phyloP scores from a whole-genome alignment of 2,888 invertebrate genomes.

The Ceramica pisi region DNA sequence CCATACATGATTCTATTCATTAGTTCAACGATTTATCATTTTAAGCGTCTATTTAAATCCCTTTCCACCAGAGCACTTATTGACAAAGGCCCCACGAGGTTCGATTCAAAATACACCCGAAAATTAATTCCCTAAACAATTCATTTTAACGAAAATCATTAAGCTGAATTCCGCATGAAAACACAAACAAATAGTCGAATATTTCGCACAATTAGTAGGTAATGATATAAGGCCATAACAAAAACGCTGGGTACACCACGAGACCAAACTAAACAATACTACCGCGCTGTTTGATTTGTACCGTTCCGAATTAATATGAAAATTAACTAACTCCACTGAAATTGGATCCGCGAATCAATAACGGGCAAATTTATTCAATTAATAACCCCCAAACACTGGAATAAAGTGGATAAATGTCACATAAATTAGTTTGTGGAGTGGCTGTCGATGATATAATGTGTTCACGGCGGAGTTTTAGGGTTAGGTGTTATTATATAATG shows the following conservation, averaged over 20 bases:
- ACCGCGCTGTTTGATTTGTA: slow-evolving; percentile 43
- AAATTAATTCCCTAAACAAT: slow-evolving; percentile 24
- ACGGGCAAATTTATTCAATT: slow-evolving; percentile 70
- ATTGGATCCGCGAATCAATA: slow-evolving; percentile 67
- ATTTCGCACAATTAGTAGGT: slow-evolving; percentile 41
- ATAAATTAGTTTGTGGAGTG: slow-evolving; percentile 71
- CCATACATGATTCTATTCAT: background rate
- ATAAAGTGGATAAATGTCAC: slow-evolving; percentile 72
- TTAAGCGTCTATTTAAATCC: background rate
- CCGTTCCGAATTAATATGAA: slow-evolving; percentile 63
- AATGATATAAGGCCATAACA: slow-evolving; percentile 41
- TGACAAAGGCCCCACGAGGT: slow-evolving; percentile 23
- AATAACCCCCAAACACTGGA: slow-evolving; percentile 66
- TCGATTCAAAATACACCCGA: slow-evolving; percentile 28
- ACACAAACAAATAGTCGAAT: slow-evolving; percentile 38
- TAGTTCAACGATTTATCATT: slow-evolving; percentile 1
- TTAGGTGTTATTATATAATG: slow-evolving; percentile 32
- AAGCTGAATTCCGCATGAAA: slow-evolving; percentile 16
- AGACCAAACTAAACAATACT: slow-evolving; percentile 47
- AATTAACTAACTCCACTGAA: slow-evolving; percentile 59
- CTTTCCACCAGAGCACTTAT: slow-evolving; percentile 17
- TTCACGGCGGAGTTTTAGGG: slow-evolving; percentile 43
- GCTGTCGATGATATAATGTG: slow-evolving; percentile 68
- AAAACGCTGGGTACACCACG: slow-evolving; percentile 38
- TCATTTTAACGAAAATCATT: slow-evolving; percentile 19